Base-by-base conservation (phyloP, 2,888 invertebrate species). In the Antheraea assamensis region DNA sequence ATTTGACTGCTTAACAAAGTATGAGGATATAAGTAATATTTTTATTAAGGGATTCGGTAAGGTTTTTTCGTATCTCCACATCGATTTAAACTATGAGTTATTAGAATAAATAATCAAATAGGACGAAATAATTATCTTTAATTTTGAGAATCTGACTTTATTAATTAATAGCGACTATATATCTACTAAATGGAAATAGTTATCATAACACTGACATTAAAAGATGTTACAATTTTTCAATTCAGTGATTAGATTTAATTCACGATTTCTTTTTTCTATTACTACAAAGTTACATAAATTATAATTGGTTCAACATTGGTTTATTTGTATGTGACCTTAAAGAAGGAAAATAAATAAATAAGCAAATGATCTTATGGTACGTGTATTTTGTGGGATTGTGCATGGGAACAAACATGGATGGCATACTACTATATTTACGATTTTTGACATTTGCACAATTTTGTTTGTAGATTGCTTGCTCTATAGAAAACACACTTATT, bases 191-290 rank as follows among this genome's bases (percentile, higher is more conserved):
- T 24, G 8, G n/a, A 52, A 68, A 21, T 55, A 70, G 35, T 64
- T 42, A 58, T 61, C 70, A 72, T 24, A 17, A 72, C 21, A 2
- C 17, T 66, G 35, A 31, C 64, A 55, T 64, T 72, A 35, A 4
- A 35, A 52, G 68, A 68, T 70, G 49, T 72, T 64, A 64, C 7
- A n/a, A 55, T 72, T 24, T 47, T 24, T 72, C 10, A 66, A 27
- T 35, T 70, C 30, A 31, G 68, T 52, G 10, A 66, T 61, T 21
- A 71, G 24, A 71, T 17, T 10, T 35, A 61, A 24, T 24, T 27
- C 19, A 52, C 10, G 52, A 71, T 27, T 58, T 4, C 7, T 42
- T 8, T n/a, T 61, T 27, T 17, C 21, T 72, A 47, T 61, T 35
- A 61, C 27, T 19, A 58, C 58, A 58, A 24, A 58, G 58, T 58